Base-by-base conservation (phyloP, 2,888 invertebrate species). In the Mactromeris polynyma region DNA sequence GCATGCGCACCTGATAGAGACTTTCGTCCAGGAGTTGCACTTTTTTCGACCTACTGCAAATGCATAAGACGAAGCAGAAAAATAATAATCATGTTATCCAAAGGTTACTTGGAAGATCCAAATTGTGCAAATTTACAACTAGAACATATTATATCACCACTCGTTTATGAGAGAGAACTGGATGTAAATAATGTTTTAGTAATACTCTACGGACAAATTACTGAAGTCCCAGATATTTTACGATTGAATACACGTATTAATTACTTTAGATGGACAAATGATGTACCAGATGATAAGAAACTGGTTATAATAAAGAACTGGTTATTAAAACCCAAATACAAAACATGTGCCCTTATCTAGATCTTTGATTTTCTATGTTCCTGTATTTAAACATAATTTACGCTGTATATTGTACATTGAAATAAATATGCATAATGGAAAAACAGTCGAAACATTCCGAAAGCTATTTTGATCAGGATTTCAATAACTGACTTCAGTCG, bases 81-180 rank as follows among this genome's bases (percentile, higher is more conserved):
- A 81, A 40, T 80, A 31, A 80, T 85, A 36, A 64, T 85, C 17
- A 46, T 80, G 3, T 21, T 85, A 42, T 85, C 85, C 3, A 7
- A 58, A 11, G 40, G 11, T 6, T 85, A 85, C 46, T 51, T 80
- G n/a, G 33, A 11, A 58, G 85, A 85, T 31, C 26, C 80, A 7
- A 14, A 51, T 31, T 85, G 85, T 85, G 78, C 36, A 31, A 21
- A 40, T 7, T 36, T 85, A 42, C 81, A 81, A 42, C 54, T 85
- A 9, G 85, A 85, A 80, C 80, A 40, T 40, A 85, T 85, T 17
- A 81, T 85, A n/a, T 33, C 69, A 1, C 80, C 81, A n/a, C 51
- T 81, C 19, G 38, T 69, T 14, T 64, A 80, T 42, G 42, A 80
- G 21, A n/a, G 42, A 11, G 9, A 33, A n/a, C 31, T 40, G 26